Evolutionary conservation across 2,888 invertebrate species (phyloP).

Genomic region (Bellardia pandia): DNA sequence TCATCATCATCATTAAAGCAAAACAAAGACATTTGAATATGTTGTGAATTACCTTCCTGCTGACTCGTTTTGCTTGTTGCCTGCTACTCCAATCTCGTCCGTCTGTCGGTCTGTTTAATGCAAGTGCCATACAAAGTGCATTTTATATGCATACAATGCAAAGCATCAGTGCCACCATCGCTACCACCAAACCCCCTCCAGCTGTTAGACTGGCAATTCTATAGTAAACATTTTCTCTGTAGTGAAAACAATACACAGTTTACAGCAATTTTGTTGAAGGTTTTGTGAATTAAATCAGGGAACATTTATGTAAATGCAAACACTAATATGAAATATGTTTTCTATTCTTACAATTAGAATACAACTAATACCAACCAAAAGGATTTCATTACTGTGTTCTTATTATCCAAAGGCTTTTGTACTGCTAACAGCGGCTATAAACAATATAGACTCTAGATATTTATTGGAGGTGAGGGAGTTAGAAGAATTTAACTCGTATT

Average conservation of each 20-base stretch:
- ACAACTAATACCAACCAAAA: slow-evolving; percentile 34
- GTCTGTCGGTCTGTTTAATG: slow-evolving; percentile 43
- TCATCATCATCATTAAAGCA: slow-evolving; percentile 26
- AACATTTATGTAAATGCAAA: slow-evolving; percentile 24
- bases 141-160: slow-evolving; percentile 58
- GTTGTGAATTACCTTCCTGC: slow-evolving; percentile 65
- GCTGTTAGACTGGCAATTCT: neutral
- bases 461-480: neutral
- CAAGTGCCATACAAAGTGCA: slow-evolving; percentile 68
- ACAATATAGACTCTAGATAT: neutral
- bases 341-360: slow-evolving; percentile 19
- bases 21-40: slow-evolving; percentile 70
- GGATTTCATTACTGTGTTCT: slow-evolving; percentile 8
- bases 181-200: neutral
- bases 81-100: neutral
- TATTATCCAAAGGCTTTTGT: slow-evolving; percentile 11
- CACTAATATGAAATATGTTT: slow-evolving; percentile 13
- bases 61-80: slow-evolving; percentile 36
- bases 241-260: slow-evolving; percentile 28
- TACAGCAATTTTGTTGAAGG: slow-evolving; percentile 40
- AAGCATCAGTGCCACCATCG: slow-evolving; percentile 24
- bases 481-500: neutral
- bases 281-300: slow-evolving; percentile 34
- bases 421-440: neutral
- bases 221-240: slow-evolving; percentile 33